A percentile compares a stretch with the other conserved stretches of the same genome.
phyloP scores from a whole-genome alignment of 2,888 invertebrate species.

The Eulithis prunata region DNA sequence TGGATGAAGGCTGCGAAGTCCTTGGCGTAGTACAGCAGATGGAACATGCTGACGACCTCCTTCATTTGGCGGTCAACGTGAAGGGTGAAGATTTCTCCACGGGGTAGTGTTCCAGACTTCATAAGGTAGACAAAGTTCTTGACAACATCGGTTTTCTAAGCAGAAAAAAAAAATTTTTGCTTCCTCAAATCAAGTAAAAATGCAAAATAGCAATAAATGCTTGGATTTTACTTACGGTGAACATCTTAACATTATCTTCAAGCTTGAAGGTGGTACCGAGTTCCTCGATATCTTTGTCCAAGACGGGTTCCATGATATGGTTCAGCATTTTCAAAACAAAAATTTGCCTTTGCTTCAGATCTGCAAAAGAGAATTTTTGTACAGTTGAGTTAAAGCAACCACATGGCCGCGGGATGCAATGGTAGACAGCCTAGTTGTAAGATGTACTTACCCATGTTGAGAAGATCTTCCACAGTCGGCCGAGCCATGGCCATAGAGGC shows the following conservation, averaged over 20 bases:
- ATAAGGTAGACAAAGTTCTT: conserved; percentile 82
- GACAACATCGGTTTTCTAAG: conserved; percentile 83
- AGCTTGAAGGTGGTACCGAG: conserved; percentile 71
- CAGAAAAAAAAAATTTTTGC: neutral
- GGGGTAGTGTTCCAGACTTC: conserved; percentile 83
- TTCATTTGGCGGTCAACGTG: conserved; percentile 77
- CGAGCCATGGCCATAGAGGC: conserved; percentile 68
- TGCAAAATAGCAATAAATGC: neutral
- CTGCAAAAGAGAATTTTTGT: conserved; percentile 53
- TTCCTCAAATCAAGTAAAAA: too few relatives aligned
- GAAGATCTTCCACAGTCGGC: conserved; percentile 59
- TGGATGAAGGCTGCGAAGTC: conserved; percentile 79
- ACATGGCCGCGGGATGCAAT: too few relatives aligned
- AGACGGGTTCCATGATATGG: conserved; percentile 75
- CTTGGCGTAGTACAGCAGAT: conserved; percentile 81
- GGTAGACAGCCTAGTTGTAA: neutral
- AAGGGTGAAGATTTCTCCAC: conserved; percentile 80
- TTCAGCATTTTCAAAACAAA: conserved; percentile 80
- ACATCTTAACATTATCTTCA: conserved; percentile 68
- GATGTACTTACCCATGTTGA: conserved; percentile 55
- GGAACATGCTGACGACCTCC: conserved; percentile 81
- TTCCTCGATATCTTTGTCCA: conserved; percentile 76
- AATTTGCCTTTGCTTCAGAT: conserved; percentile 74
- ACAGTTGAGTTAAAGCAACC: too few relatives aligned
- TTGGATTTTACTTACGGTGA: conserved; percentile 55